phyloP scores from a whole-genome alignment of 30 jellyfish, hydroid and myxozoan species.

The Nemopilema nomurai region DNA sequence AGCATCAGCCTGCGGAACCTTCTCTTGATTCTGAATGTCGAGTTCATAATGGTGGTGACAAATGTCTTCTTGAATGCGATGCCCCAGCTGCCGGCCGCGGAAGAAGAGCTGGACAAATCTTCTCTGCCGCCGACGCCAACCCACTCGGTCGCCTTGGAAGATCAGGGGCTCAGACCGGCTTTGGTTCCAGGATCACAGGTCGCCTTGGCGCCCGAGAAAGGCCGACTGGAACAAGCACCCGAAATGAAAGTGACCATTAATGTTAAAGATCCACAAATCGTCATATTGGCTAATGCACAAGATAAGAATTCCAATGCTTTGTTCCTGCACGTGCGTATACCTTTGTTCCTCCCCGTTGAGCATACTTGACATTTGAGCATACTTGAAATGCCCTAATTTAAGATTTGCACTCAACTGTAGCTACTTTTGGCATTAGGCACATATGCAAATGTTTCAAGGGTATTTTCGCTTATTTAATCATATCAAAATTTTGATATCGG shows the following conservation, averaged over 20 bases:
- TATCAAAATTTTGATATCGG: too few relatives aligned
- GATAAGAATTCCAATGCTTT: slow-evolving; percentile 81
- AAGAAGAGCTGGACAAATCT: slow-evolving; percentile 39
- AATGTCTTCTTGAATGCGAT: slow-evolving; percentile 68
- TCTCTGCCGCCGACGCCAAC: slow-evolving; percentile 79
- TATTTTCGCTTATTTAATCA: too few relatives aligned
- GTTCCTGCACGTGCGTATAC: slow-evolving; percentile 54
- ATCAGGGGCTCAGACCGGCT: slow-evolving; percentile 30
- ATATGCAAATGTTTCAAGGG: too few relatives aligned
- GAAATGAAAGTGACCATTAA: slow-evolving; percentile 54
- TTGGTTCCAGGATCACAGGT: slow-evolving; percentile 33
- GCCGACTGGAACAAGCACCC: slow-evolving; percentile 53
- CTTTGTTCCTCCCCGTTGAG: too few relatives aligned
- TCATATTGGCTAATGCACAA: slow-evolving; percentile 88
- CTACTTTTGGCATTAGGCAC: too few relatives aligned
- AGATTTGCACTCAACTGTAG: too few relatives aligned
- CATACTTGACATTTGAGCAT: too few relatives aligned
- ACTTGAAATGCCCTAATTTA: too few relatives aligned
- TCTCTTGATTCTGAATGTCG: slow-evolving; percentile 74
- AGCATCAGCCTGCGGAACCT: slow-evolving; percentile 58
- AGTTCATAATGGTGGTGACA: slow-evolving; percentile 80
- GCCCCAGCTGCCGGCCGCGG: slow-evolving; percentile 62
- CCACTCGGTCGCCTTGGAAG: slow-evolving; percentile 62
- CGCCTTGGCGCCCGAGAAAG: slow-evolving; percentile 41
- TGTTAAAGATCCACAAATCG: slow-evolving; percentile 77